Evolutionary conservation across 2,113 vertebrate species (phyloP).

Genomic region (Elephas maximus): DNA sequence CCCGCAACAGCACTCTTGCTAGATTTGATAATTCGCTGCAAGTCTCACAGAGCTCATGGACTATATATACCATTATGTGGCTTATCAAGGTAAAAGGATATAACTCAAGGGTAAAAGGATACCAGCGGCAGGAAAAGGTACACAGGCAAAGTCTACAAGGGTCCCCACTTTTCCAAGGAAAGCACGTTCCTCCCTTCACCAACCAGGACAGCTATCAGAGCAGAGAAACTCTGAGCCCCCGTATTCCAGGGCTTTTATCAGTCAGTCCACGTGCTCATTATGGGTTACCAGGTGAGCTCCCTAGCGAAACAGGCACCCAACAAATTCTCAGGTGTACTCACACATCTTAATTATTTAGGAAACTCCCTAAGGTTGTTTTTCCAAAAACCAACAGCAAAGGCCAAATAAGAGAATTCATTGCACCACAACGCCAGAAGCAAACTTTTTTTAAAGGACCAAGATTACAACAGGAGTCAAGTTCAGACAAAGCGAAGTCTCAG

Average conservation of each 20-base stretch:
- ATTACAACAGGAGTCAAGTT: neutral
- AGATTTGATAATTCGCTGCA: too few species aligned
- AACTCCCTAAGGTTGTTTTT: neutral
- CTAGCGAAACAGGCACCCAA: neutral
- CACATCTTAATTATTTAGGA: neutral
- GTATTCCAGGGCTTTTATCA: neutral
- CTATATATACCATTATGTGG: too few species aligned
- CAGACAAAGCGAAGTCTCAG: neutral
- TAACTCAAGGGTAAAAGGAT: neutral
- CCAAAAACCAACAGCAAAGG: neutral
- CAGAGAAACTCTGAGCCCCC: neutral
- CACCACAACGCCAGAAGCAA: neutral
- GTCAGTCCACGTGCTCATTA: too few species aligned
- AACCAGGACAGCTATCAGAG: neutral
- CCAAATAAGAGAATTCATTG: neutral
- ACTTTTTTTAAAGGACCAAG: neutral
- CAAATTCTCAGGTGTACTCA: neutral
- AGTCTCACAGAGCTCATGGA: too few species aligned
- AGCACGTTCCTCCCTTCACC: neutral
- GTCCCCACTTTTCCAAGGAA: neutral
- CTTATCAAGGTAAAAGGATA: neutral
- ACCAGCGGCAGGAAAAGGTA: neutral
- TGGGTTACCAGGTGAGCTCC: neutral
- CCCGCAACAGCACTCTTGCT: too few species aligned
- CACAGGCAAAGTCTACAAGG: too few species aligned